Evolutionary conservation across 2,888 invertebrate species (phyloP).

Genomic region (Brachyptera putata): DNA sequence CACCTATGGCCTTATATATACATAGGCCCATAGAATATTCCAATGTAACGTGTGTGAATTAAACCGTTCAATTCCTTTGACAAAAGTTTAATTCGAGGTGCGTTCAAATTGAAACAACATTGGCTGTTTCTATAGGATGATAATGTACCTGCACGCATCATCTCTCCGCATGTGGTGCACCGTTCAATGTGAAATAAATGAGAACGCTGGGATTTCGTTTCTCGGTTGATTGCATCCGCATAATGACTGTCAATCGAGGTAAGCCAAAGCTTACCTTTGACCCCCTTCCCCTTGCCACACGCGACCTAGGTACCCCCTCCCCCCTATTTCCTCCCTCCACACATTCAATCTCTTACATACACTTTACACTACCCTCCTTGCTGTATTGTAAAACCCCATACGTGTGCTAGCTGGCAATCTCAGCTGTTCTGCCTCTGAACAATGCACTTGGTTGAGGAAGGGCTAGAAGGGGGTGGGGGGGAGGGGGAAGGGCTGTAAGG

Average conservation of each 20-base stretch:
- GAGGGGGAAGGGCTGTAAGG: background rate
- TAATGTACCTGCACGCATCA: background rate
- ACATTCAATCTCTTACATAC: slow-evolving; percentile 12
- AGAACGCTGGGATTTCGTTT: background rate
- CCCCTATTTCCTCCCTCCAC: background rate
- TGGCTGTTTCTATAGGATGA: background rate
- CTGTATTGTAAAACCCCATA: background rate
- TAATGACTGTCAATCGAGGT: slow-evolving; percentile 18
- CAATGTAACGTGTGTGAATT: too few relatives aligned
- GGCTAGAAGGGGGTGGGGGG: background rate
- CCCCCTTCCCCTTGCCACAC: background rate
- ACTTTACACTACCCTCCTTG: background rate
- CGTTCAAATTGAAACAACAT: background rate
- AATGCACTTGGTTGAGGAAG: background rate
- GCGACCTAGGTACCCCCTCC: background rate
- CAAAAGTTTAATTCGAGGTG: background rate
- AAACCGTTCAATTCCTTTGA: too few relatives aligned
- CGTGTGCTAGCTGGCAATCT: background rate
- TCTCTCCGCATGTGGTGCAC: background rate
- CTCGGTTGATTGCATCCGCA: background rate
- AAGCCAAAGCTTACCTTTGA: slow-evolving; percentile 8
- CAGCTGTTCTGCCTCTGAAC: background rate
- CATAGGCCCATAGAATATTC: too few relatives aligned
- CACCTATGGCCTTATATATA: too few relatives aligned
- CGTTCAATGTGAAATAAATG: slow-evolving; percentile 8